A percentile compares a stretch with the other conserved stretches of the same genome.
Evolutionary conservation across 2,888 invertebrate genomes (phyloP).

Genomic region (Teleiodes luculella): DNA sequence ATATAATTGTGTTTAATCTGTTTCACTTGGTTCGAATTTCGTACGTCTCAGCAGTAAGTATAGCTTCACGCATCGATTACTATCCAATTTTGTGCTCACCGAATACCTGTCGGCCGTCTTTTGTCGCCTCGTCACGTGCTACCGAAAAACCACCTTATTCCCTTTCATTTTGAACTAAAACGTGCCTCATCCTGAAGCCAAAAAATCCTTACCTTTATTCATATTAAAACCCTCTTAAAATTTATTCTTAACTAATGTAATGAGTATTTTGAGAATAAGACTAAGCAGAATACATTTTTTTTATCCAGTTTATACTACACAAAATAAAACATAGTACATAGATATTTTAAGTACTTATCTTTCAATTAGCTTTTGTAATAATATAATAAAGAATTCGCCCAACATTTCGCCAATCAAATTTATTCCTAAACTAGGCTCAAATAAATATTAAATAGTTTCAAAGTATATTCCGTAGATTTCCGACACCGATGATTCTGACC

Average conservation of each 20-base stretch:
- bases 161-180: slow-evolving; percentile 51
- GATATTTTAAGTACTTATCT: too few species aligned
- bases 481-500: too few species aligned
- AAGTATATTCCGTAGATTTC: too few species aligned
- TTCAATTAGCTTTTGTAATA: too few species aligned
- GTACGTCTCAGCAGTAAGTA: slow-evolving; percentile 33
- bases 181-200: slow-evolving; percentile 38
- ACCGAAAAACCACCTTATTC: slow-evolving; percentile 39
- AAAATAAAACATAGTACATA: too few species aligned
- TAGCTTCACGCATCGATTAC: slow-evolving; percentile 72
- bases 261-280: neutral
- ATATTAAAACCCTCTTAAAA: neutral
- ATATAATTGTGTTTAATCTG: neutral
- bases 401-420: too few species aligned
- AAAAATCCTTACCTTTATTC: neutral
- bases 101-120: slow-evolving; percentile 66
- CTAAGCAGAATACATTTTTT: too few species aligned
- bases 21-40: neutral
- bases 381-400: too few species aligned
- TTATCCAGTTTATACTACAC: neutral
- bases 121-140: slow-evolving; percentile 69
- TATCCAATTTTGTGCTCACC: slow-evolving; percentile 67
- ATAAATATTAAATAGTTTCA: too few species aligned
- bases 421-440: too few species aligned
- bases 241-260: slow-evolving; percentile 5